These are phyloP conservation scores for Myotis davidii DNA, from an alignment of 2,113 vertebrate genomes.

Conservation along the genomic window DNA sequence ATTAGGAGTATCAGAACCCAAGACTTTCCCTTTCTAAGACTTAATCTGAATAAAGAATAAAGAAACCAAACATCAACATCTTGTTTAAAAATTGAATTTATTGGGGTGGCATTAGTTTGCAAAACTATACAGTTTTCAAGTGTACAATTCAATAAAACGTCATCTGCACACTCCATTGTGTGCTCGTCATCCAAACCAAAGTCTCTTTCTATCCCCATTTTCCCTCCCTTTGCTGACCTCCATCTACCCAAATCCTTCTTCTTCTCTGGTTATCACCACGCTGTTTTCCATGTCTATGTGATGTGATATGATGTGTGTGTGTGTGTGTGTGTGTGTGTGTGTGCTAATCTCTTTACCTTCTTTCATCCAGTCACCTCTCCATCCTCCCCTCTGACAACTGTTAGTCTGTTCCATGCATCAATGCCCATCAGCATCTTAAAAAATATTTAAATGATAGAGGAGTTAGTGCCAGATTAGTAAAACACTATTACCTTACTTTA, in stretches of 20 bases:
- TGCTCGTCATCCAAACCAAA: not conserved
- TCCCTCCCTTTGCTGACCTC: not conserved
- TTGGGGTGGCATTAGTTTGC: not conserved
- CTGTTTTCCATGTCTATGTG: not conserved
- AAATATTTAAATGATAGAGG: conserved; percentile 63
- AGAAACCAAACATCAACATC: conserved; percentile 67
- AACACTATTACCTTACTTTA: conserved; percentile 64
- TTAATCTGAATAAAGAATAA: conserved; percentile 68
- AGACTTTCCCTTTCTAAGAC: conserved; percentile 79
- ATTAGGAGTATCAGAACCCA: conserved; percentile 67
- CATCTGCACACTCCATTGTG: not conserved
- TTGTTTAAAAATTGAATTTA: not conserved
- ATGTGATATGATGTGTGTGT: no score
- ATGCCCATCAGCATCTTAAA: conserved; percentile 53
- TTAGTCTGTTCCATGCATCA: not conserved
- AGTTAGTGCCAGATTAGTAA: conserved; percentile 75
- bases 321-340: no score
- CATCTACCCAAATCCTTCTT: not conserved
- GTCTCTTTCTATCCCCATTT: not conserved
- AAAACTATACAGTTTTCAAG: not conserved
- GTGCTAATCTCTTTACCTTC: not conserved
- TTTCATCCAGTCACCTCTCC: not conserved
- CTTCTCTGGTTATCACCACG: not conserved
- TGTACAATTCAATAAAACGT: not conserved
- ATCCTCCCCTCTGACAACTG: not conserved